Evolutionary conservation across 2,113 vertebrate genomes (phyloP), one percentile per base, ranked within the genome.

Genomic region (Nothocercus julius): DNA sequence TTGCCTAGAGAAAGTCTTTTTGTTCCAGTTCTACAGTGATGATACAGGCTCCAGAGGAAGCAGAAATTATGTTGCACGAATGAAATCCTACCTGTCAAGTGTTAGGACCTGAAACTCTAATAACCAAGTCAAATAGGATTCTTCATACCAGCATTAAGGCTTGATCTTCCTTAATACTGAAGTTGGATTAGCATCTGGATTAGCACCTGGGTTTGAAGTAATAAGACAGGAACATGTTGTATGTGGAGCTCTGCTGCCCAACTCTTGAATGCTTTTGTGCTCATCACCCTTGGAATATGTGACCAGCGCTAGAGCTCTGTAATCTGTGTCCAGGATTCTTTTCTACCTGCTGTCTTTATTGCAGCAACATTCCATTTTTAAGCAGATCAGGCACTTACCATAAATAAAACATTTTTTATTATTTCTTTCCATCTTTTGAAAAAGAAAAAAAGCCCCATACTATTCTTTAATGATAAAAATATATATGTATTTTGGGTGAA

Each of bases 371-470:
- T 90, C 67, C 67, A 24, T 7, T 87, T 94, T 89, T 72, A 96
- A 96, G 91, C 75, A 96, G 97, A 88, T 97, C 92, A 92, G 85
- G 89, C 86, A 83, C 97, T 97, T 95, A 94, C 95, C 94, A 94
- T 96, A 97, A 97, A 97, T 97, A 96, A 97, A 94, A 97, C 89
- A 86, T 94, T 85, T 85, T 94, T 97, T 96, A 97, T 97, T 97
- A 96, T 96, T 97, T 96, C 87, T 96, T 90, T 97, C 87, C 89
- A 75, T 96, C 82, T 97, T 96, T 93, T 72, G 80, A 64, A 49
- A 56, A 84, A 92, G 89, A 80, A 91, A 92, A 92, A 40, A 89
- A 51, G 16, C 20, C 42, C 73, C 68, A 95, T 96, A 21, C 68
- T 85, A 24, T 42, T 96, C 85, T 78, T 80, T 92, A 78, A 89